Base-by-base conservation (phyloP, 2,888 invertebrate genomes). In the Julus scanicus region DNA sequence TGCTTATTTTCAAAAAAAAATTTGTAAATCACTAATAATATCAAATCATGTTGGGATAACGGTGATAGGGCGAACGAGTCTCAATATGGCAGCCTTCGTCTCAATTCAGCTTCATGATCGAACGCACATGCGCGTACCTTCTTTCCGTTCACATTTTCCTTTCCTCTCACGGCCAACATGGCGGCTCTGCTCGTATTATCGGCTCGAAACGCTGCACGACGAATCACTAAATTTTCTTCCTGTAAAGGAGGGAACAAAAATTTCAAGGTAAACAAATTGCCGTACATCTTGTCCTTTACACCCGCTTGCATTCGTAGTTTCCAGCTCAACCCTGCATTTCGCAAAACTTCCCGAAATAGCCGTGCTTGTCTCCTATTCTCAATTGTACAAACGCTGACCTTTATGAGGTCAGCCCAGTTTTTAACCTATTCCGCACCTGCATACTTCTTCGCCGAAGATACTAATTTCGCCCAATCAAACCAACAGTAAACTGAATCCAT, bases 121-220 rank as follows among this genome's bases (percentile, higher is more conserved):
- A 37, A 2, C 3, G 80, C 80, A 5, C 80, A 37, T 80, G 80
- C 80, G 37, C 80, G 37, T 80, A 13, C 13, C 37, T 15, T 13
- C 0, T 2, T 80, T 80, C 80, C 80, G 80, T 37, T 80, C 37
- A 13, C 9, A 37, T 53, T 80, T 80, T 80, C 29, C 37, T 11
- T 71, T 71, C 71, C 80, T 80, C 80, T 80, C 80, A 37, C 80
- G 80, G 80, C 80, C 80, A 80, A 80, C 80, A 80, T 80, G 80
- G 80, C 80, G 80, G 80, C 80, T 80, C 80, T 80, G 80, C 20
- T 37, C 80, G 80, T 80, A 37, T 13, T 80, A 80, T 80, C 80
- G 80, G 80, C 80, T 80, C 80, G 80, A 80, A 37, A 80, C 37
- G 80, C 80, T 37, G 80, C 80, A 13, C 80, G 37, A 80, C 80